Evolutionary conservation across 2,888 invertebrate species (phyloP).

Genomic region (Caenorhabditis sinica): DNA sequence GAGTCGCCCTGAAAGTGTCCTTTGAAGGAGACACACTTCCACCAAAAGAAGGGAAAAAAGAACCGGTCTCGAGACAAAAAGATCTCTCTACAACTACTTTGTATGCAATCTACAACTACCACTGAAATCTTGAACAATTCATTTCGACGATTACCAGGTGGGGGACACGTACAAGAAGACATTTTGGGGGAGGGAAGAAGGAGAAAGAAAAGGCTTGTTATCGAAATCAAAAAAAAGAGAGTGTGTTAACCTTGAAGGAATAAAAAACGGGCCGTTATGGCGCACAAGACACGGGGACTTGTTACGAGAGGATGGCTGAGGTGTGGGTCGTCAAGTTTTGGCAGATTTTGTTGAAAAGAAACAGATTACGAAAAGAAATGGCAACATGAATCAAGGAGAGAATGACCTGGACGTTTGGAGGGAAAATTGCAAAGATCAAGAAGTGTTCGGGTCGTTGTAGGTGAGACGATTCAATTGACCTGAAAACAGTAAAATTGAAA

Average conservation of each 20-base stretch:
- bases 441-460: neutral
- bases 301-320: conserved; percentile 33
- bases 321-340: conserved; percentile 46
- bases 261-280: conserved; percentile 39
- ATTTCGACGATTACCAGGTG: conserved; percentile 15
- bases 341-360: conserved; percentile 27
- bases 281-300: conserved; percentile 43
- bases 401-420: conserved; percentile 14
- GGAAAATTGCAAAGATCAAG: neutral
- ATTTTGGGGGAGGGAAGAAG: conserved; percentile 2
- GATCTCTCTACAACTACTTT: conserved; percentile 27
- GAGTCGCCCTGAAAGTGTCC: conserved; percentile 36
- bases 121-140: conserved; percentile 41
- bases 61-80: conserved; percentile 58
- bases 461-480: neutral
- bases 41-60: conserved; percentile 16
- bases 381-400: neutral
- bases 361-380: conserved; percentile 23
- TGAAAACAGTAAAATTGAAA: neutral
- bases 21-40: conserved; percentile 10
- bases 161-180: neutral
- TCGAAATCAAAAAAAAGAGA: conserved; percentile 43
- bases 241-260: conserved; percentile 57
- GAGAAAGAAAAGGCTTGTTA: conserved; percentile 35
- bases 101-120: conserved; percentile 5